Base-by-base conservation (phyloP, 2,113 vertebrate species). In the Pteropus alecto region DNA sequence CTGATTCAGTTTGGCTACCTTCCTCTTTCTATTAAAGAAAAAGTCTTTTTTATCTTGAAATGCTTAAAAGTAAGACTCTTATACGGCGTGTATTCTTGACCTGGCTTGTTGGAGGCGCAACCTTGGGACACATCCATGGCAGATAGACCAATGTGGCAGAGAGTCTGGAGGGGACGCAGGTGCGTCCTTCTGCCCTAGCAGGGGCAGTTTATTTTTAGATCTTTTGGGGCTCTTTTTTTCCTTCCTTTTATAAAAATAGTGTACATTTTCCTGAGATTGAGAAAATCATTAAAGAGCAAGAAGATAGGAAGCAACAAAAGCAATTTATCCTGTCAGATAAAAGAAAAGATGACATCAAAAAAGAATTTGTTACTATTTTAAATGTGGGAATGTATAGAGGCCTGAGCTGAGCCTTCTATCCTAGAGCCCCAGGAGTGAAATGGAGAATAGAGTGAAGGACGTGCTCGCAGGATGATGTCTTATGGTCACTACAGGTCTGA, bases 61-160 rank as follows among this genome's bases (percentile, higher is more conserved):
- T 30, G 38, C 41, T 22, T 26, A 76, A 10, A 74, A 43, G n/a
- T 7, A 54, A 77, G n/a, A 26, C 30, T 82, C 51, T 56, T 11
- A 35, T 28, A 3, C 0, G 22, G 60, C 3, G 15, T 1, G 18
- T 22, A 18, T 11, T 67, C 82, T 43, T 54, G 30, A 28, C 26
- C 74, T 10, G 22, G 38, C 63, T 67, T 41, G 21, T 30, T 38
- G 38, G 54, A 21, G 5, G 58, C 60, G n/a, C 28, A 6, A 4
- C 8, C 28, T 24, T n/a, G 21, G 21, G 21, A 21, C 46, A 0
- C 26, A 7, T 10, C 21, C 38, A 0, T 0, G 7, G 41, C 21
- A 2, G 51, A 18, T 12, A 1, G 30, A 19, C 56, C 1, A 12
- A 24, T 0, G 3, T 18, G 70, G 18, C 5, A 0, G 35, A 33